Percentiles rank a stretch among this genome's conserved stretches.
phyloP scores from a whole-genome alignment of 2,888 invertebrate genomes.

The Lithophane leautieri region DNA sequence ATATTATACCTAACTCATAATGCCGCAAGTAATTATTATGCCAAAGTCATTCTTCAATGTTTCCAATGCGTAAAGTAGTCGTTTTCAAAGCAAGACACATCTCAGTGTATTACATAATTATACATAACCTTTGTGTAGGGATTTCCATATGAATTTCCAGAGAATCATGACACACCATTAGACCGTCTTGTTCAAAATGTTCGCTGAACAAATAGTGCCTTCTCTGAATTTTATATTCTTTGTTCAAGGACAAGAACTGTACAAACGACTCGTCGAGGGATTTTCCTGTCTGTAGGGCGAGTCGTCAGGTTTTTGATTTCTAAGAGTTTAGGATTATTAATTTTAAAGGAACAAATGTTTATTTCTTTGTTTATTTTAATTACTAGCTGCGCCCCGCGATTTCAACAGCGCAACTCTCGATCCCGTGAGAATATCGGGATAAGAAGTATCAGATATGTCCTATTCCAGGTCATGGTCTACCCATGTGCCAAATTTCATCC shows the following conservation, averaged over 20 bases:
- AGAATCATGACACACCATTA: constrained; percentile 52
- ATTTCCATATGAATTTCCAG: constrained; percentile 60
- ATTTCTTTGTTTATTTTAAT: too few species aligned
- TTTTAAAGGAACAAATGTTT: not conserved
- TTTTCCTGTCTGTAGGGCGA: constrained; percentile 7
- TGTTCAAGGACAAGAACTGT: constrained; percentile 32
- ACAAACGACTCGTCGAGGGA: constrained; percentile 12
- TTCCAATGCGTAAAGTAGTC: constrained; percentile 12
- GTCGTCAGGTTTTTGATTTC: not conserved
- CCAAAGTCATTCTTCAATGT: constrained; percentile 28
- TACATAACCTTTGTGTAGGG: constrained; percentile 41
- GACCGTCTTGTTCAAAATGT: constrained; percentile 21
- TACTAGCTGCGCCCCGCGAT: too few species aligned
- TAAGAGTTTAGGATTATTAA: not conserved
- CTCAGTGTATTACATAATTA: constrained; percentile 40
- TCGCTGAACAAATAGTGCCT: constrained; percentile 34
- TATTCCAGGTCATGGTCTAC: too few species aligned
- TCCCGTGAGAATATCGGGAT: too few species aligned
- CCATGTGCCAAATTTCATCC: too few species aligned
- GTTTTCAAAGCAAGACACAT: constrained; percentile 35
- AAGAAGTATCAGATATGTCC: too few species aligned
- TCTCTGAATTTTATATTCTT: constrained; percentile 47
- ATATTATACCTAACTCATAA: constrained; percentile 1
- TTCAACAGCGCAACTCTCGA: too few species aligned
- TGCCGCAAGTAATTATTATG: constrained; percentile 35